A percentile compares a stretch with the other conserved stretches of the same genome.
Evolutionary conservation across 2,113 vertebrate species (phyloP).

Genomic region (human (Homo sapiens)): GRCh38 chr2:183337001-183337500

Average conservation of each 20-base stretch:
- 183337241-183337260: not conserved
- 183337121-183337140: not conserved
- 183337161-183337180: not conserved
- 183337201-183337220: not conserved
- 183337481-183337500: not conserved
- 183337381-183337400: not conserved
- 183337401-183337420: not conserved
- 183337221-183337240: not conserved
- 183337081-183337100: not conserved
- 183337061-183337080: not conserved
- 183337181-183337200: not conserved
- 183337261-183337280: not conserved
- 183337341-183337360: not conserved
- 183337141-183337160: not conserved
- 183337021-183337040: not conserved
- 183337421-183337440: not conserved
- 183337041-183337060: not conserved
- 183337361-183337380: not conserved
- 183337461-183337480: not conserved
- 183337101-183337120: not conserved
- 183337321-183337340: not conserved
- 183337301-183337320: not conserved
- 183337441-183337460: not conserved
- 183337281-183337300: not conserved
- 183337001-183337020: not conserved